Percentiles rank a stretch among this genome's conserved stretches.
phyloP scores from a whole-genome alignment of 2,888 invertebrate species.

The Habroteleia sp. region DNA sequence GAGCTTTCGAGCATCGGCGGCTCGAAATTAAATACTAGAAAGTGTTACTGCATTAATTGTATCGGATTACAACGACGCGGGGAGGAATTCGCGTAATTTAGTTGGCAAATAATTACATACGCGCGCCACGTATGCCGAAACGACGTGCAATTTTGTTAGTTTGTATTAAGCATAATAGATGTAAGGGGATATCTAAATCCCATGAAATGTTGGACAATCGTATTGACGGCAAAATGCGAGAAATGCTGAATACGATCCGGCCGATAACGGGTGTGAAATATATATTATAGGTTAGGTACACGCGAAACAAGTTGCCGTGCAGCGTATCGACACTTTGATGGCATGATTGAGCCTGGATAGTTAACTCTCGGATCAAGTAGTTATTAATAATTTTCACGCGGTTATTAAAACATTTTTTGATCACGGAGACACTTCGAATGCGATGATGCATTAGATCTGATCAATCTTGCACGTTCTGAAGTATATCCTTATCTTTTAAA shows the following conservation, averaged over 20 bases:
- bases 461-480: too few relatives aligned
- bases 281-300: conserved; percentile 10
- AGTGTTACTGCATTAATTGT: conserved; percentile 46
- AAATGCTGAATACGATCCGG: neutral
- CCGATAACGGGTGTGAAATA: conserved; percentile 12
- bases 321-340: conserved; percentile 16
- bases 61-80: conserved; percentile 30
- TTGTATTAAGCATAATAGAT: conserved; percentile 14
- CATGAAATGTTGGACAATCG: conserved; percentile 1
- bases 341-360: conserved; percentile 10
- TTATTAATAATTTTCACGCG: too few relatives aligned
- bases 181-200: conserved; percentile 12
- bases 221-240: conserved; percentile 13
- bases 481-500: too few relatives aligned
- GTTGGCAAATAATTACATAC: conserved; percentile 16
- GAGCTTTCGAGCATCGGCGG: conserved; percentile 14
- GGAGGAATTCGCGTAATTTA: conserved; percentile 31
- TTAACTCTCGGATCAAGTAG: conserved; percentile 5
- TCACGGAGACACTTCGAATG: too few relatives aligned
- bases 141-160: conserved; percentile 7
- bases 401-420: too few relatives aligned
- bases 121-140: neutral
- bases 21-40: conserved; percentile 57
- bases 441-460: too few relatives aligned
- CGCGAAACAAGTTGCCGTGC: conserved; percentile 26